These are phyloP conservation scores for Albula goreensis DNA, from an alignment of 2,113 vertebrate genomes.

Conservation along the genomic window DNA sequence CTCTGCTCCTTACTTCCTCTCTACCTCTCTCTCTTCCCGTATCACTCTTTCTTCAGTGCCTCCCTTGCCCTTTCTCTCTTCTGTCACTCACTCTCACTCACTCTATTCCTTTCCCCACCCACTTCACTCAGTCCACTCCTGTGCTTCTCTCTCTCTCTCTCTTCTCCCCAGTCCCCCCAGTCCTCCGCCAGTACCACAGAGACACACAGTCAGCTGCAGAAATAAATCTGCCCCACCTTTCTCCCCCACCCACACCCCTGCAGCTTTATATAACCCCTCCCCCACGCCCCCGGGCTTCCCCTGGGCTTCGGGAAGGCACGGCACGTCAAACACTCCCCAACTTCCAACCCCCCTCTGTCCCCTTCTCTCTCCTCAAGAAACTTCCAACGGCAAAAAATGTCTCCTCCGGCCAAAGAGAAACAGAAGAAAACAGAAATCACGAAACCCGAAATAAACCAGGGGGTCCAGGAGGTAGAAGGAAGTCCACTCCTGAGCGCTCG, in stretches of 20 bases:
- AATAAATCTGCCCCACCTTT: conserved; percentile 58
- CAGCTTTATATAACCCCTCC: conserved; percentile 60
- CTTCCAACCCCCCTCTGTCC: not conserved
- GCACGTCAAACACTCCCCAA: conserved; percentile 18
- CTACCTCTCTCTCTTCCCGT: conserved; percentile 23
- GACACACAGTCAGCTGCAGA: conserved; percentile 64
- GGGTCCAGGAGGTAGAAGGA: not conserved
- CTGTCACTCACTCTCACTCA: conserved; percentile 34
- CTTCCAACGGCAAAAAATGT: not conserved
- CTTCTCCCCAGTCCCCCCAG: not conserved
- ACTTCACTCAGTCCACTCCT: conserved; percentile 9
- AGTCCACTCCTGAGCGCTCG: not conserved
- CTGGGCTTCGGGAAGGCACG: conserved; percentile 16
- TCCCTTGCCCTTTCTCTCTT: conserved; percentile 25
- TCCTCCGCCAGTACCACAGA: conserved; percentile 31
- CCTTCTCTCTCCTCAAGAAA: no score
- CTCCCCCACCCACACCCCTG: conserved; percentile 10
- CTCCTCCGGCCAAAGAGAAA: not conserved
- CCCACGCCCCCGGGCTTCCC: conserved; percentile 7
- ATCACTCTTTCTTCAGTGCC: conserved; percentile 27
- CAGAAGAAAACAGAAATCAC: not conserved
- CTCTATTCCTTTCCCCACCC: not conserved
- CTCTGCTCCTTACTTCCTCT: conserved; percentile 42
- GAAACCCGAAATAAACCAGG: not conserved
- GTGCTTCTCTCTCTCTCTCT: conserved; percentile 7